Base-by-base conservation (phyloP, 2,113 vertebrate species). In the Phrynocephalus versicolor region DNA sequence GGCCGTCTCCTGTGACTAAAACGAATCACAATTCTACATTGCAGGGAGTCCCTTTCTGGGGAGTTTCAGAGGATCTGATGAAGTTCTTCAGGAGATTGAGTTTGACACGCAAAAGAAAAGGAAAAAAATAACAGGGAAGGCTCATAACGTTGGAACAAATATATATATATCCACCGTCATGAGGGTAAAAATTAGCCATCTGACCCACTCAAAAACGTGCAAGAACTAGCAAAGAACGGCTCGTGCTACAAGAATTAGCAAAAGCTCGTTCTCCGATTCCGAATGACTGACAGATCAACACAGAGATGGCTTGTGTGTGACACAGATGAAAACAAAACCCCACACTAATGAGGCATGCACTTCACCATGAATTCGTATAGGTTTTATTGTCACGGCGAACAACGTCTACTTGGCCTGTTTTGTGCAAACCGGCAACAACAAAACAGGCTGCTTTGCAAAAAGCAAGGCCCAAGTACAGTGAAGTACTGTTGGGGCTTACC, bases 61-160 rank as follows among this genome's bases (percentile, higher is more conserved):
- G 88, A 89, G 65, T 89, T 62, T 89, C 77, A 87, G 7, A 92
- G 84, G 89, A 90, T 92, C 81, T 64, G 86, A 95, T 91, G 85
- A 95, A 85, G 69, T 84, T 58, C 23, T 83, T 71, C 90, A 93
- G 89, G 87, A 94, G 81, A 81, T 91, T 87, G 91, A 93, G 78
- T 65, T 55, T 92, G 89, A 85, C 88, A 78, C 82, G 82, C 77
- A 85, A 83, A 74, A 89, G 10, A 51, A 8, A 30, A 87, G 84
- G 77, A 85, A 83, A 74, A 89, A 51, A 51, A 8, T 8, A 87
- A 83, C 83, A 89, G 90, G 79, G 82, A 74, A 55, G 77, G 82
- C 78, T 87, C 23, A 3, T 88, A 87, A 87, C 2, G n/a, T 5
- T 76, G 79, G 75, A 88, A 35, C 45, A 51, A 51, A 51, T n/a